Evolutionary conservation across 1,140 invertebrate species (phyloP).

Genomic region (Drosophila cardini): DNA sequence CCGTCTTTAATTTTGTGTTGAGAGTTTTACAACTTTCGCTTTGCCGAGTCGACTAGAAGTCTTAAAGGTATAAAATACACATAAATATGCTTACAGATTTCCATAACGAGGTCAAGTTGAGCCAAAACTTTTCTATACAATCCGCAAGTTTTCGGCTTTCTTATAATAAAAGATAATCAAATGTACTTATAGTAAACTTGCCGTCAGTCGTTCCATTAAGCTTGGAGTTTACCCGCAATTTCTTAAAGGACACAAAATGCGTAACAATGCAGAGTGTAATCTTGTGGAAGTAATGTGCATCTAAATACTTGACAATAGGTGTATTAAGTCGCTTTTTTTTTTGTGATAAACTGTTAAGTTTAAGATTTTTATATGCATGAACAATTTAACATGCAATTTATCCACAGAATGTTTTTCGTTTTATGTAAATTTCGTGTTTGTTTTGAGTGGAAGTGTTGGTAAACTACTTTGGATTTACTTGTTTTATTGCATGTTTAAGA

Average conservation of each 20-base stretch:
- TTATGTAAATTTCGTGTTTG: no score
- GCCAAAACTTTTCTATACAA: conserved; percentile 37
- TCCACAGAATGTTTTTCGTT: not conserved
- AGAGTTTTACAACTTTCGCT: conserved; percentile 38
- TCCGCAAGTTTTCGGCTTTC: conserved; percentile 28
- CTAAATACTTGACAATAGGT: conserved; percentile 5
- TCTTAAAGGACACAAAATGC: not conserved
- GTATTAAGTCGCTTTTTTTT: not conserved
- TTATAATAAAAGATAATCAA: conserved; percentile 52
- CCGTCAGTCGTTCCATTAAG: conserved; percentile 7
- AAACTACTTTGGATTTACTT: no score
- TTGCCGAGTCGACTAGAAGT: conserved; percentile 5
- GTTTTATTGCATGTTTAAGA: no score
- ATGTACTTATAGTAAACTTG: conserved; percentile 41
- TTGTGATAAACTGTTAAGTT: not conserved
- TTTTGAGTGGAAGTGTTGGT: no score
- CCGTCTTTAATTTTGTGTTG: conserved; percentile 17
- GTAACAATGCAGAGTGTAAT: conserved; percentile 8
- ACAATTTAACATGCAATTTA: not conserved
- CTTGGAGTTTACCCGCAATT: not conserved
- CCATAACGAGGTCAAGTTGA: conserved; percentile 51
- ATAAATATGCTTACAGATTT: conserved; percentile 28
- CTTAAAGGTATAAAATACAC: conserved; percentile 32
- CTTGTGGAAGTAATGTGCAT: conserved; percentile 4
- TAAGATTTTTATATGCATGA: not conserved